Percentiles rank a stretch among this genome's conserved stretches.
phyloP scores from a whole-genome alignment of 2,113 vertebrate species.

The Smithornis capensis region DNA sequence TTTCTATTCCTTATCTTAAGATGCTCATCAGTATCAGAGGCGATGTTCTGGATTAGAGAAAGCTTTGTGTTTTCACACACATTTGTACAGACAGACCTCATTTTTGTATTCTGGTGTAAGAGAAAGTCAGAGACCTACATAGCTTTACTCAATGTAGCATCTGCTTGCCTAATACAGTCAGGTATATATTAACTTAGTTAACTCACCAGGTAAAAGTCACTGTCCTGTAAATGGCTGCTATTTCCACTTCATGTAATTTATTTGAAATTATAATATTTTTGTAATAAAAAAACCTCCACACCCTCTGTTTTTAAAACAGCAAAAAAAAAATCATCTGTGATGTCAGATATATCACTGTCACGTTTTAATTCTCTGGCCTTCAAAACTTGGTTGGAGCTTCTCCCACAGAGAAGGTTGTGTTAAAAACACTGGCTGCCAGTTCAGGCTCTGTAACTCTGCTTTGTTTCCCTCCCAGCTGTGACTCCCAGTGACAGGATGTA shows the following conservation, averaged over 20 bases:
- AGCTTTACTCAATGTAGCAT: not conserved
- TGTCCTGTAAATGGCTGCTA: not conserved
- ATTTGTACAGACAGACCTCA: not conserved
- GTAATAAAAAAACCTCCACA: not conserved
- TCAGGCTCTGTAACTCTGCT: not conserved
- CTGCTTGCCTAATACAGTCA: not conserved
- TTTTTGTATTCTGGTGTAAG: not conserved
- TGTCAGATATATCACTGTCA: not conserved
- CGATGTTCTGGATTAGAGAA: not conserved
- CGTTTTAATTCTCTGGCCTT: not conserved
- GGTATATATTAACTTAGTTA: not conserved
- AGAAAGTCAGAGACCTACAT: not conserved
- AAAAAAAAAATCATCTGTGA: not conserved
- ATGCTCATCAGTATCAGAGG: not conserved
- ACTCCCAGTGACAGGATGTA: not conserved
- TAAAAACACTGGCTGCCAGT: not conserved
- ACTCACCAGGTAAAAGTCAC: not conserved
- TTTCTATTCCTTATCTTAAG: not conserved
- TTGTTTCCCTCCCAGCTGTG: slow-evolving; percentile 6
- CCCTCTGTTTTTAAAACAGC: not conserved
- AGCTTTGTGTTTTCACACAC: not conserved
- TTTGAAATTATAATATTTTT: not conserved
- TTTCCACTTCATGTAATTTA: not conserved
- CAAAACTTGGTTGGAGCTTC: not conserved
- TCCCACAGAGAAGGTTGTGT: not conserved